These are phyloP conservation scores for Augochlorella aurata DNA, from an alignment of 2,888 invertebrate genomes.

Conservation along the genomic window DNA sequence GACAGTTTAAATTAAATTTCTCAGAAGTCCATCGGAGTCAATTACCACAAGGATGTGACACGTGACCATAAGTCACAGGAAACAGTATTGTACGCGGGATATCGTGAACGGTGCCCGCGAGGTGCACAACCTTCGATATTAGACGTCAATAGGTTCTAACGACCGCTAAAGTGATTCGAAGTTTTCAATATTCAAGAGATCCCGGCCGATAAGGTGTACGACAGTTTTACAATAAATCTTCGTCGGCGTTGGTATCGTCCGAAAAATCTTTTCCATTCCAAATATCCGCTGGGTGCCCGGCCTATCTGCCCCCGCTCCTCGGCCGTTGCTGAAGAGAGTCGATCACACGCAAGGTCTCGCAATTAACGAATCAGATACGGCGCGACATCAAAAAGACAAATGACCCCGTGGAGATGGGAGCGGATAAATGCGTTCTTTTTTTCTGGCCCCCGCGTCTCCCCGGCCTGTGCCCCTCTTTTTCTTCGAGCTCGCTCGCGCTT, in stretches of 20 bases:
- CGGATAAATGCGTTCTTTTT: conserved; percentile 69
- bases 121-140: background rate
- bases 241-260: conserved; percentile 45
- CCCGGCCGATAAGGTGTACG: conserved; percentile 34
- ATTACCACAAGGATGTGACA: background rate
- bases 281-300: conserved; percentile 49
- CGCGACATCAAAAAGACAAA: conserved; percentile 76
- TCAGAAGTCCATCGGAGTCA: background rate
- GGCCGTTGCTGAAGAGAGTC: conserved; percentile 56
- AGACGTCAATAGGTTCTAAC: conserved; percentile 32
- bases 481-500: conserved; percentile 60
- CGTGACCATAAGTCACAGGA: background rate
- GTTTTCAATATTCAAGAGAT: conserved; percentile 41
- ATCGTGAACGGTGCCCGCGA: background rate
- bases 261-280: conserved; percentile 59
- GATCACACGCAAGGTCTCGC: conserved; percentile 71
- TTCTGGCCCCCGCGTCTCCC: conserved; percentile 10
- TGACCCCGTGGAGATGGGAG: conserved; percentile 67
- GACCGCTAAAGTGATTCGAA: conserved; percentile 23
- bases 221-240: conserved; percentile 56
- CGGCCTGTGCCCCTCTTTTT: conserved; percentile 29
- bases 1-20: background rate
- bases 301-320: conserved; percentile 34
- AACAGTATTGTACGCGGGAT: background rate
- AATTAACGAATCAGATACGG: conserved; percentile 75